Conservation (phyloP, 1,140 invertebrate species). For the Anastrepha obliqua region DNA sequence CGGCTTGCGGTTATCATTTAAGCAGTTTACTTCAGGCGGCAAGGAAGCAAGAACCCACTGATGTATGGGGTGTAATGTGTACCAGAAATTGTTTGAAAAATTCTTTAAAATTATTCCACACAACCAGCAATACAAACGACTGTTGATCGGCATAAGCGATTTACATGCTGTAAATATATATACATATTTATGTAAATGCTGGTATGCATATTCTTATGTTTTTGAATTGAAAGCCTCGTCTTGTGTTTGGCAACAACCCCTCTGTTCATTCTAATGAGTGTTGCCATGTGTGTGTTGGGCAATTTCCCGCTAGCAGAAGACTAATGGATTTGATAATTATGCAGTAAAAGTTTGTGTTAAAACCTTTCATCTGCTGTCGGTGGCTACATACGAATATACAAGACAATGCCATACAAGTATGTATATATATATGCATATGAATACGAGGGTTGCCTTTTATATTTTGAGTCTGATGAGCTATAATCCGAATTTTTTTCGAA, state of each 20-base stretch:
- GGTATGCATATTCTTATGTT: no score
- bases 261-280: neutral
- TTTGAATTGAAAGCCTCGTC: no score
- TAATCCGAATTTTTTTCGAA: no score
- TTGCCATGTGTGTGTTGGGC: neutral
- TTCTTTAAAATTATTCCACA: slow-evolving; percentile 11
- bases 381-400: neutral
- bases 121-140: neutral
- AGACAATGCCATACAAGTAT: neutral
- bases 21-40: neutral
- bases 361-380: neutral
- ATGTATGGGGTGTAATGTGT: neutral
- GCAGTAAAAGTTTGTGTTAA: neutral
- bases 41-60: neutral
- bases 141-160: no score
- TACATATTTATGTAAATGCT: no score
- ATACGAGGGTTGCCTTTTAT: neutral
- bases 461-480: no score
- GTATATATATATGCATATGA: neutral
- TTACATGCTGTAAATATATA: no score
- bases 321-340: neutral
- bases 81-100: neutral
- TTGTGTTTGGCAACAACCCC: neutral
- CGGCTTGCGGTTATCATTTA: slow-evolving; percentile 32
- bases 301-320: neutral